Evolutionary conservation across 2,113 vertebrate genomes (phyloP).

Genomic region (Mola mola): DNA sequence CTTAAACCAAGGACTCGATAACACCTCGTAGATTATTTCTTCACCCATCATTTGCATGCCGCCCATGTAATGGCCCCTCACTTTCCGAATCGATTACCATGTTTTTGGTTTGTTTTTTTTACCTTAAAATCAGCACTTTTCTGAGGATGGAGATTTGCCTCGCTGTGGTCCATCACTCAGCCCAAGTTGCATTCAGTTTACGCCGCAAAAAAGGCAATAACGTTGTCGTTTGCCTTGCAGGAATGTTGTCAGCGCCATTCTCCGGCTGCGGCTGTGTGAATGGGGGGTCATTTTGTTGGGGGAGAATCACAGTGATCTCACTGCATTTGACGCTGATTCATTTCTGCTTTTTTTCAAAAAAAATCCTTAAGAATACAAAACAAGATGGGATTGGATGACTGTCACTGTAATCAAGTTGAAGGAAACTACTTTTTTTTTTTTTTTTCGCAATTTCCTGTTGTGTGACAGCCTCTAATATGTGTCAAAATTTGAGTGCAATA

Average conservation of each 20-base stretch:
- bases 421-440: background rate
- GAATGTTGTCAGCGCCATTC: constrained; percentile 51
- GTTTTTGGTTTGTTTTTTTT: constrained; percentile 31
- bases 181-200: constrained; percentile 72
- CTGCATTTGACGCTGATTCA: too few relatives aligned
- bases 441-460: background rate
- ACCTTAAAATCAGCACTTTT: constrained; percentile 68
- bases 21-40: constrained; percentile 76
- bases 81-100: constrained; percentile 65
- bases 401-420: background rate
- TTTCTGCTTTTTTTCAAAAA: too few relatives aligned
- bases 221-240: constrained; percentile 53
- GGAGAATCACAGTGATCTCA: too few relatives aligned
- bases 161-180: constrained; percentile 64
- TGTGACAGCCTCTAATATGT: background rate
- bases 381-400: background rate
- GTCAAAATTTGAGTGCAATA: background rate
- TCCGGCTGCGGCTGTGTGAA: constrained; percentile 36
- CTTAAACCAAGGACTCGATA: constrained; percentile 69
- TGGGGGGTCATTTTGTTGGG: constrained; percentile 8
- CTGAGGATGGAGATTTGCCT: constrained; percentile 67
- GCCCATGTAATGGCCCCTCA: constrained; percentile 67
- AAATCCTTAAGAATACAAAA: background rate
- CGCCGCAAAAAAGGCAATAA: constrained; percentile 60
- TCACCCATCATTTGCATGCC: constrained; percentile 77